Conservation (phyloP, 2,113 vertebrate genomes). For the Oncorhynchus tshawytscha region DNA sequence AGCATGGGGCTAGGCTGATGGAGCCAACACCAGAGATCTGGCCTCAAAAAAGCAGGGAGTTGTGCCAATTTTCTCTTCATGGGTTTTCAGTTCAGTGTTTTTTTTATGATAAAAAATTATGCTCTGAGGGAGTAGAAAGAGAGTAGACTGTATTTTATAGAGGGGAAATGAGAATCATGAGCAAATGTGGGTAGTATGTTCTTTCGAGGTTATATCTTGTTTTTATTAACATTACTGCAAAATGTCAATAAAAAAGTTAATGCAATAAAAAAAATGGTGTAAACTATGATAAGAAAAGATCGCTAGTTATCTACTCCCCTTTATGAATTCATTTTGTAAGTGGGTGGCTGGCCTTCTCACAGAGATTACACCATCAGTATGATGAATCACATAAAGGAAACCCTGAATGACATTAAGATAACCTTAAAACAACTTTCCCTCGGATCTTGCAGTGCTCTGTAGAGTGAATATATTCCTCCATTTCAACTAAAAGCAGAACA, state of each 20-base stretch:
- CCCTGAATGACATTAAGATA: background rate
- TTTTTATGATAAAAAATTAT: slow-evolving; percentile 52
- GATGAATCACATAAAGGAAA: too few species aligned
- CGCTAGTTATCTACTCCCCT: background rate
- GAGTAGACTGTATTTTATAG: slow-evolving; percentile 12
- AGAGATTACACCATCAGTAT: too few species aligned
- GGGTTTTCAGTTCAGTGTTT: slow-evolving; percentile 46
- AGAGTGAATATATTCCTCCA: background rate
- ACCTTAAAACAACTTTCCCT: background rate
- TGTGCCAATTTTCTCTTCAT: slow-evolving; percentile 64
- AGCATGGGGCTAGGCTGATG: slow-evolving; percentile 12
- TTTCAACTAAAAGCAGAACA: background rate
- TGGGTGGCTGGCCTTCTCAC: background rate
- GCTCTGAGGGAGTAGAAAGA: background rate
- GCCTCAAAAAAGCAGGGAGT: slow-evolving; percentile 50
- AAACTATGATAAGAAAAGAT: background rate
- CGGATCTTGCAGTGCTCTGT: background rate
- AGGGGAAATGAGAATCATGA: slow-evolving; percentile 21
- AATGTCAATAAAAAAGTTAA: too few species aligned
- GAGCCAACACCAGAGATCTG: slow-evolving; percentile 40
- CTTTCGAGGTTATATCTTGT: too few species aligned
- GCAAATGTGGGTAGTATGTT: too few species aligned
- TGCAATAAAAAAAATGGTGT: background rate
- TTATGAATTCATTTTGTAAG: background rate
- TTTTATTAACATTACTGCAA: background rate